A percentile compares a stretch with the other conserved stretches of the same genome.
Conservation (phyloP, 2,888 invertebrate genomes). For the Drosophila limbata region DNA sequence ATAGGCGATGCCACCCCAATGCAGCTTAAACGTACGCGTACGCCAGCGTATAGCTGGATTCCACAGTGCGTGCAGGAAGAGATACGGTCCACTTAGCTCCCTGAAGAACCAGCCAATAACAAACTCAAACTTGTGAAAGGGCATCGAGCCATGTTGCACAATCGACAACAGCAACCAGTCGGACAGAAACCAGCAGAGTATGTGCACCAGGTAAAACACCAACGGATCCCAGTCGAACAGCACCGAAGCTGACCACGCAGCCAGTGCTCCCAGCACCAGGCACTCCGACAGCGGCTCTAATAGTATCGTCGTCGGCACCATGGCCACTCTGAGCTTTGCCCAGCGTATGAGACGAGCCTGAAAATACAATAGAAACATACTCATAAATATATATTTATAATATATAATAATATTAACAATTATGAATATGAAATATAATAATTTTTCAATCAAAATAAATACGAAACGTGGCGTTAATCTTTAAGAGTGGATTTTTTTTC, state of each 20-base stretch:
- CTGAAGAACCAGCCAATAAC: constrained; percentile 97
- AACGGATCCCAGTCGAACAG: constrained; percentile 95
- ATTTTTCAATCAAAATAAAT: too few species aligned
- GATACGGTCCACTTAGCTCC: constrained; percentile 95
- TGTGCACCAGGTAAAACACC: constrained; percentile 96
- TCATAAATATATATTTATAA: too few species aligned
- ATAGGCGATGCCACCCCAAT: constrained; percentile 98
- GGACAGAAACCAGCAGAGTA: constrained; percentile 96
- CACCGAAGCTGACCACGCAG: constrained; percentile 93
- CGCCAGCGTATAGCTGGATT: constrained; percentile 97
- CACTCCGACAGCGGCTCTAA: constrained; percentile 98
- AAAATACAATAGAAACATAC: constrained; percentile 4
- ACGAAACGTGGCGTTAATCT: too few species aligned
- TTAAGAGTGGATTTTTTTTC: too few species aligned
- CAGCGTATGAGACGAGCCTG: constrained; percentile 94
- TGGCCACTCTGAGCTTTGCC: constrained; percentile 97
- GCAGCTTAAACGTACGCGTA: constrained; percentile 94
- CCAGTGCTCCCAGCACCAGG: constrained; percentile 95
- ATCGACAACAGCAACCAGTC: constrained; percentile 97
- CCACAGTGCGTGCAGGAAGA: constrained; percentile 94
- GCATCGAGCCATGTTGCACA: constrained; percentile 96
- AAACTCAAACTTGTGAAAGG: constrained; percentile 97
- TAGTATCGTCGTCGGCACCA: constrained; percentile 96
- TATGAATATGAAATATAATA: too few species aligned
- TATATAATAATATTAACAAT: too few species aligned